These are phyloP conservation scores for Otis tarda DNA, from an alignment of 2,113 vertebrate genomes.

Conservation along the genomic window DNA sequence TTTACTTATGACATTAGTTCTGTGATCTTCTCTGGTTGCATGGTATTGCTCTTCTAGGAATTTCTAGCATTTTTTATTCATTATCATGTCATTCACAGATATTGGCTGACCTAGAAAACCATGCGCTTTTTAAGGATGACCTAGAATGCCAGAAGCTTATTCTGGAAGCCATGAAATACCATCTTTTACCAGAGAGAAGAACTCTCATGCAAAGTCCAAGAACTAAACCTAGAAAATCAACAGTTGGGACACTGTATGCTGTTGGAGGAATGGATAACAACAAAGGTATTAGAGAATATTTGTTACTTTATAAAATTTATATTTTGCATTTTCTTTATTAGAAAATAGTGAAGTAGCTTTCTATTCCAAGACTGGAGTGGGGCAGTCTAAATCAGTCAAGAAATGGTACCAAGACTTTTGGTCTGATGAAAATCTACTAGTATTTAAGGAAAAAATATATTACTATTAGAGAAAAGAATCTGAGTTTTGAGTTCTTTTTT, in stretches of 20 bases:
- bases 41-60: not conserved
- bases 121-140: constrained; percentile 82
- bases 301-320: not conserved
- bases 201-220: constrained; percentile 84
- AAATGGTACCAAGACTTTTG: not conserved
- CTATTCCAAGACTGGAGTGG: not conserved
- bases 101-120: constrained; percentile 83
- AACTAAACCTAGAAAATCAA: constrained; percentile 84
- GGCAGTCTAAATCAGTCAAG: not conserved
- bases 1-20: accelerated
- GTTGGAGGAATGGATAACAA: constrained; percentile 86
- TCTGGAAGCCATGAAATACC: constrained; percentile 85
- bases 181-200: constrained; percentile 83
- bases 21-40: not conserved
- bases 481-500: not conserved
- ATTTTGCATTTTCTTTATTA: not conserved
- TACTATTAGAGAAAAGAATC: not conserved
- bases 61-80: constrained; percentile 11
- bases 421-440: not conserved
- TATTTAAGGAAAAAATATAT: not conserved
- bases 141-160: constrained; percentile 84
- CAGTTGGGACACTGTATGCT: constrained; percentile 81
- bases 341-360: not conserved
- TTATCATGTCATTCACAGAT: constrained; percentile 71
- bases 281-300: constrained; percentile 74